phyloP scores from a whole-genome alignment of 2,797 vertebrate species.

The Malacoctenus gilli region DNA sequence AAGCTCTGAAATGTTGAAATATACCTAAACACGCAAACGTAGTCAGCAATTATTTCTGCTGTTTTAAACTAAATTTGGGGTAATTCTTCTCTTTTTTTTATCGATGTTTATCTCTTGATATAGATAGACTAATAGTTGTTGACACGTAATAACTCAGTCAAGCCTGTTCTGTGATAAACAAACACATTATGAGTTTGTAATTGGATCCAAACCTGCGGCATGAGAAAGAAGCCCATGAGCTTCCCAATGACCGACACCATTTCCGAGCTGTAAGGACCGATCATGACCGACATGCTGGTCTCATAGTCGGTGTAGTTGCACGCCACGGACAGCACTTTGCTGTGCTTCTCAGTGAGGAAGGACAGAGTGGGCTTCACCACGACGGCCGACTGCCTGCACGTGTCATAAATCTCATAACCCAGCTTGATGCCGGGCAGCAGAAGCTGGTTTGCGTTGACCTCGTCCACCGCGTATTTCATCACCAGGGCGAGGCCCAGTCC shows the following conservation, averaged over 20 bases:
- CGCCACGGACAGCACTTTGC: slow-evolving; percentile 57
- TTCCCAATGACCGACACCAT: slow-evolving; percentile 83
- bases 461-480: slow-evolving; percentile 84
- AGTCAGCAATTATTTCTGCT: too few relatives aligned
- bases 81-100: too few relatives aligned
- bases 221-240: slow-evolving; percentile 87
- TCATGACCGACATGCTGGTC: slow-evolving; percentile 83
- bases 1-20: too few relatives aligned
- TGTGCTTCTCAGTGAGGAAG: slow-evolving; percentile 68
- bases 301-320: slow-evolving; percentile 87
- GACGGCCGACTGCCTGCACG: slow-evolving; percentile 73
- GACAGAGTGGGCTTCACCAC: slow-evolving; percentile 74
- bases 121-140: too few relatives aligned
- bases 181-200: not conserved
- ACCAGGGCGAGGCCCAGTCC: slow-evolving; percentile 78
- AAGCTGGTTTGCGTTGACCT: slow-evolving; percentile 72
- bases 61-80: too few relatives aligned
- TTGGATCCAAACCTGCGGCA: slow-evolving; percentile 86
- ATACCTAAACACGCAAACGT: too few relatives aligned
- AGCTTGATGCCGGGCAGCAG: slow-evolving; percentile 79
- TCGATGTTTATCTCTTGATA: too few relatives aligned
- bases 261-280: slow-evolving; percentile 84
- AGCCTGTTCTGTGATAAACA: not conserved
- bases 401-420: slow-evolving; percentile 79
- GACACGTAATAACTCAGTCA: too few relatives aligned